phyloP scores from a whole-genome alignment of 2,888 invertebrate genomes.

The Mayetiola destructor region DNA sequence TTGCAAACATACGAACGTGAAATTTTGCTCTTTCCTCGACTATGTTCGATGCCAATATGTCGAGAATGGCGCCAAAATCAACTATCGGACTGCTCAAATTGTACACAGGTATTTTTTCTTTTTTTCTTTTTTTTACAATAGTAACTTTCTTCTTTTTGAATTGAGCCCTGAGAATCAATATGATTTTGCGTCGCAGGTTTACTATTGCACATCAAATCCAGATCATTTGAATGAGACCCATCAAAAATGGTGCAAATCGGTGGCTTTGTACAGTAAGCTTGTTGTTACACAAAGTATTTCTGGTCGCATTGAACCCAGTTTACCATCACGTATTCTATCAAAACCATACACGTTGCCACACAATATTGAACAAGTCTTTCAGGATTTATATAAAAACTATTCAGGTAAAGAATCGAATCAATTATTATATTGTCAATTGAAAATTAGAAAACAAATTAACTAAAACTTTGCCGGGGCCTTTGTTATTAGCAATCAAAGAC shows the following conservation, averaged over 20 bases:
- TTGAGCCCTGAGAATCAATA: too few species aligned
- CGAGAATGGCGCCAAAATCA: constrained; percentile 39
- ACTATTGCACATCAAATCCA: constrained; percentile 39
- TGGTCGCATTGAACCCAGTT: constrained; percentile 42
- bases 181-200: constrained; percentile 34
- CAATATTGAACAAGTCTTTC: constrained; percentile 17
- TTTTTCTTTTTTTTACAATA: constrained; percentile 9
- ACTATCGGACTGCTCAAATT: constrained; percentile 41
- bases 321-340: constrained; percentile 39
- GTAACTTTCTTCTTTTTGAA: too few species aligned
- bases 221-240: constrained; percentile 41
- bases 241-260: constrained; percentile 46
- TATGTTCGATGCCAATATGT: constrained; percentile 43
- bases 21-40: constrained; percentile 48
- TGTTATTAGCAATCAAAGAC: constrained; percentile 28
- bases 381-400: constrained; percentile 17
- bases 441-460: not conserved
- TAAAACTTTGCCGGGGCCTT: too few species aligned
- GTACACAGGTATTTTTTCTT: constrained; percentile 38
- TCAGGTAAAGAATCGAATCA: constrained; percentile 3
- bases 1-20: constrained; percentile 54
- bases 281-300: constrained; percentile 43
- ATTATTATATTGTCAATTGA: not conserved
- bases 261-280: constrained; percentile 44
- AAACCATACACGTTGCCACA: constrained; percentile 14